Percentiles rank a stretch among this genome's conserved stretches.
Conservation (phyloP, 1,140 invertebrate genomes). For the Diorhabda carinulata region DNA sequence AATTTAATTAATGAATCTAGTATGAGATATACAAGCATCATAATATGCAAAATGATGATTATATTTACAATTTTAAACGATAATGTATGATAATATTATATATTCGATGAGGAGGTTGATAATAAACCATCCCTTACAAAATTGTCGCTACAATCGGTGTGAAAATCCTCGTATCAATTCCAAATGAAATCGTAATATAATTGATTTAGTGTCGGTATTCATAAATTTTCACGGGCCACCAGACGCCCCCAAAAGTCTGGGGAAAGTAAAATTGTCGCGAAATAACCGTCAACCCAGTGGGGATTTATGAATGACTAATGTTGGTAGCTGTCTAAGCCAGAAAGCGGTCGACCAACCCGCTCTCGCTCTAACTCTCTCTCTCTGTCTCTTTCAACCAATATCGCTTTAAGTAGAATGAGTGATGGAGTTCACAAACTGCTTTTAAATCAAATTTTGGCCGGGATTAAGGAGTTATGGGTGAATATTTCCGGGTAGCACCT, state of each 20-base stretch:
- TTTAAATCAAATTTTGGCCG: constrained; percentile 37
- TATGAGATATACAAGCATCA: too few relatives aligned
- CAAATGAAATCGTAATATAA: constrained; percentile 3
- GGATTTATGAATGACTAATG: constrained; percentile 26
- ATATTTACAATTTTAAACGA: too few relatives aligned
- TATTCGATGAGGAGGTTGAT: too few relatives aligned
- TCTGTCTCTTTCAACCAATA: constrained; percentile 17
- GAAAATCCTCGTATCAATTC: neutral
- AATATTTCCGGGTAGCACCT: constrained; percentile 38
- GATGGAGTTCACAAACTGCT: constrained; percentile 36
- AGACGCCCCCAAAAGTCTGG: constrained; percentile 1
- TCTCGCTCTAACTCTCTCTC: constrained; percentile 15
- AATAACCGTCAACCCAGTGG: constrained; percentile 24
- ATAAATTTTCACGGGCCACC: constrained; percentile 1
- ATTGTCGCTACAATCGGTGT: neutral
- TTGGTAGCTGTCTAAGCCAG: constrained; percentile 15
- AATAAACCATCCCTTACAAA: neutral
- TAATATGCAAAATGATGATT: too few relatives aligned
- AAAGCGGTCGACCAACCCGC: constrained; percentile 18
- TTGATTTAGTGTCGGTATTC: neutral
- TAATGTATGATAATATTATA: too few relatives aligned
- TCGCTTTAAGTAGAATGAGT: constrained; percentile 32
- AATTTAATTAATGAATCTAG: too few relatives aligned
- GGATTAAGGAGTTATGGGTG: constrained; percentile 39
- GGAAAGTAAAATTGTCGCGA: constrained; percentile 22